A percentile compares a stretch with the other conserved stretches of the same genome.
These are phyloP conservation scores for Gracilinanus agilis DNA, from an alignment of 2,113 vertebrate species.

Conservation along the genomic window DNA sequence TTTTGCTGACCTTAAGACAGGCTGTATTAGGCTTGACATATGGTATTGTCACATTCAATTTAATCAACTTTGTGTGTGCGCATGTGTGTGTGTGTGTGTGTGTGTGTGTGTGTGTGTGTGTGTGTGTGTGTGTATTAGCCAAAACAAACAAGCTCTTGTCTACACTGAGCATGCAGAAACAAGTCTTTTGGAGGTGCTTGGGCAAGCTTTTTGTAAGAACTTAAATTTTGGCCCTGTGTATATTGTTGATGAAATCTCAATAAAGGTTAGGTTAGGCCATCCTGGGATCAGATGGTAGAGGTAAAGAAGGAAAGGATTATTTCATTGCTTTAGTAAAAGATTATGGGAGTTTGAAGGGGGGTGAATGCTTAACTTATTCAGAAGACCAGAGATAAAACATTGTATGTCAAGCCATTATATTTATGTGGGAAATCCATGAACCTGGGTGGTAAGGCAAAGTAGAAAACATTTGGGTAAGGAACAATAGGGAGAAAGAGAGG, in stretches of 20 bases:
- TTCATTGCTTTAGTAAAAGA: neutral
- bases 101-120: neutral
- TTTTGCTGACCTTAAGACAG: slow-evolving; percentile 56
- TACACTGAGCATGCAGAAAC: slow-evolving; percentile 61
- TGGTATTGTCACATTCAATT: slow-evolving; percentile 32
- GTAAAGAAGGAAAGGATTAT: neutral
- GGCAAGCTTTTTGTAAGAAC: slow-evolving; percentile 35
- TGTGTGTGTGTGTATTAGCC: neutral
- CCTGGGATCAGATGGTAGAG: neutral
- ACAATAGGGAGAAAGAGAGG: neutral
- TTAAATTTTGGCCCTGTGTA: slow-evolving; percentile 49
- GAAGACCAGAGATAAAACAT: neutral
- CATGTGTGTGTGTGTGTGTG: neutral
- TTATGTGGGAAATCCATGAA: no score
- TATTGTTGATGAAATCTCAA: neutral
- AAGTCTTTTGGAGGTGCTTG: slow-evolving; percentile 62
- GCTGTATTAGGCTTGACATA: slow-evolving; percentile 17
- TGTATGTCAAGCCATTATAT: neutral
- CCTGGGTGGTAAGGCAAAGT: neutral
- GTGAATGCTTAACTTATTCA: neutral
- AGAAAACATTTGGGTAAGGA: neutral
- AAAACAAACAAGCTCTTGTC: slow-evolving; percentile 68
- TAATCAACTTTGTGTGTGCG: slow-evolving; percentile 44
- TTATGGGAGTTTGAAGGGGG: neutral
- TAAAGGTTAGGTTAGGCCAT: slow-evolving; percentile 29